phyloP scores from a whole-genome alignment of 2,888 invertebrate species.

The Caenorhabditis zanzibari region DNA sequence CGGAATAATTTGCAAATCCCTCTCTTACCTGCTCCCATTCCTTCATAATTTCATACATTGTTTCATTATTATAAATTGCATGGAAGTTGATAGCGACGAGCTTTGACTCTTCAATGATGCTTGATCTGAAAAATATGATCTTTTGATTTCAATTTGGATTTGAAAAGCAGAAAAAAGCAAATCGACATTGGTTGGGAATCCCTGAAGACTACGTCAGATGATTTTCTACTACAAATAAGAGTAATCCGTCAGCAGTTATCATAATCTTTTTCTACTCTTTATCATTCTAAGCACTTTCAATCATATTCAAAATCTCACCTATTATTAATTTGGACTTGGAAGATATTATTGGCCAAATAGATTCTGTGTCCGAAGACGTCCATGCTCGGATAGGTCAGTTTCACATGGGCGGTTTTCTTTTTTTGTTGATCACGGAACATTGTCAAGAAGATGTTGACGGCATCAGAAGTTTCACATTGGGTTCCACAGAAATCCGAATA shows the following conservation, averaged over 20 bases:
- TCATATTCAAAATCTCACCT: constrained; percentile 62
- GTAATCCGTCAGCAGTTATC: not conserved
- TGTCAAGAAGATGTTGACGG: constrained; percentile 81
- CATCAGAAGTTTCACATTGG: constrained; percentile 83
- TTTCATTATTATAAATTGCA: constrained; percentile 80
- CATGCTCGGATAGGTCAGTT: constrained; percentile 83
- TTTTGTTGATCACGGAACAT: constrained; percentile 81
- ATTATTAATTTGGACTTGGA: constrained; percentile 80
- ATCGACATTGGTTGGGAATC: not conserved
- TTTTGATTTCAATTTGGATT: not conserved
- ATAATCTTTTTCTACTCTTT: not conserved
- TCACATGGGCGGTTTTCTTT: constrained; percentile 76
- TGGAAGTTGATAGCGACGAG: constrained; percentile 83
- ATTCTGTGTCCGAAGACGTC: constrained; percentile 82
- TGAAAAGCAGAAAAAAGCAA: not conserved
- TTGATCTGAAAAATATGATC: constrained; percentile 72
- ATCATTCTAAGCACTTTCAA: not conserved
- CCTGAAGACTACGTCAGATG: not conserved
- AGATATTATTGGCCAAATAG: constrained; percentile 83
- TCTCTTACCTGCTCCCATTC: constrained; percentile 78
- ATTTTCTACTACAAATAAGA: not conserved
- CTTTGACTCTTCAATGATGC: constrained; percentile 77
- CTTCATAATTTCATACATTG: constrained; percentile 79
- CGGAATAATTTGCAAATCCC: not conserved
- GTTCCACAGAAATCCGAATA: constrained; percentile 83